phyloP scores from a whole-genome alignment of 2,888 invertebrate genomes.

The Trachelus tabidus region DNA sequence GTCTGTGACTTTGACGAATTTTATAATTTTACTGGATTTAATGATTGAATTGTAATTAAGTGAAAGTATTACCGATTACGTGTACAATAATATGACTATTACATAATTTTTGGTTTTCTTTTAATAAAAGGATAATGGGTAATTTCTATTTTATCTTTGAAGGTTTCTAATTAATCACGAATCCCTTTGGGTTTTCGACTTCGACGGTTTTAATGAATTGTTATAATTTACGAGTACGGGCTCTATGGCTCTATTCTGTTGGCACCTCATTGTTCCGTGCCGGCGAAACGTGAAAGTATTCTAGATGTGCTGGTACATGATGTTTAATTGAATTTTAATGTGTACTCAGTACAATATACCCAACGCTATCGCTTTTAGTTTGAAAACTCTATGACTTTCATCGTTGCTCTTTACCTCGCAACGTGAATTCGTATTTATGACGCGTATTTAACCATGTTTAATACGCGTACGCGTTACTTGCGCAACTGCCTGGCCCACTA shows the following conservation, averaged over 20 bases:
- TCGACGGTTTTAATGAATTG: not conserved
- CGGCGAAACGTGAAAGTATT: not conserved
- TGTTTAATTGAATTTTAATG: not conserved
- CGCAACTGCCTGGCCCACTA: slow-evolving; percentile 1
- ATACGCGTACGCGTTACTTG: not conserved
- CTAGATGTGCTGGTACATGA: not conserved
- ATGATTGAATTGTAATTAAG: too few species aligned
- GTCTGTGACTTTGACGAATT: too few species aligned
- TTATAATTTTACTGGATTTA: too few species aligned
- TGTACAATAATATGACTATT: too few species aligned
- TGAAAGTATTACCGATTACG: too few species aligned
- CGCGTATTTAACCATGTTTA: not conserved
- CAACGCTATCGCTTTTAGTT: not conserved
- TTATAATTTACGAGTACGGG: not conserved
- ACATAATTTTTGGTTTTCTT: too few species aligned
- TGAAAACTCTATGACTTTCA: not conserved
- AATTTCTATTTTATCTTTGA: not conserved
- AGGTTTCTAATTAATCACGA: too few species aligned
- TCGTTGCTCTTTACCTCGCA: not conserved
- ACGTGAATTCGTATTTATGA: not conserved
- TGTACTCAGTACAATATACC: not conserved
- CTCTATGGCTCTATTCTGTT: not conserved
- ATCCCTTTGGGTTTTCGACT: not conserved
- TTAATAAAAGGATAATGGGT: too few species aligned
- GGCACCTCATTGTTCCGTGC: not conserved